Percentiles rank a stretch among this genome's conserved stretches.
Evolutionary conservation across 2,113 vertebrate genomes (phyloP).

Genomic region (Callospermophilus lateralis): DNA sequence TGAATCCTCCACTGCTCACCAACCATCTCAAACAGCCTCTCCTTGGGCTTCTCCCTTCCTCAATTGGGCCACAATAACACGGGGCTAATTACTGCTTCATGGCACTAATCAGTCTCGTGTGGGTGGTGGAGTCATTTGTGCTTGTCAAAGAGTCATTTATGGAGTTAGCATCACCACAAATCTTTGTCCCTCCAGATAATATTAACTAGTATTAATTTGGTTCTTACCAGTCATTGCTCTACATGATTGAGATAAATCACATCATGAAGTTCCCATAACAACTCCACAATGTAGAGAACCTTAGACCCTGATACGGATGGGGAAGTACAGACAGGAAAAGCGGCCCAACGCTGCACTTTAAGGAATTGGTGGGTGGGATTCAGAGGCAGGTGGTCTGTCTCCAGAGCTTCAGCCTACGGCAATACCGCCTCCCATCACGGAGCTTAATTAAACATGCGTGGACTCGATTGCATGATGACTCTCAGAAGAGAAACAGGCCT

Average conservation of each 20-base stretch:
- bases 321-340: not conserved
- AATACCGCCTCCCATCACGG: not conserved
- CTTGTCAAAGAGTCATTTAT: not conserved
- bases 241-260: not conserved
- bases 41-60: not conserved
- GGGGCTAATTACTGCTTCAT: not conserved
- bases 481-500: not conserved
- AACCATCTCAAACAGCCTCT: not conserved
- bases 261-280: not conserved
- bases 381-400: not conserved
- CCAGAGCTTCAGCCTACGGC: not conserved
- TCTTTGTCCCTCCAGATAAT: not conserved
- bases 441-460: not conserved
- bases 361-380: not conserved
- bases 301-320: not conserved
- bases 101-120: not conserved
- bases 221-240: slow-evolving; percentile 9
- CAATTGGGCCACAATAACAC: too few species aligned
- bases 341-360: not conserved
- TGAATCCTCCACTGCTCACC: not conserved
- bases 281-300: too few species aligned
- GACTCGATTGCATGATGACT: not conserved
- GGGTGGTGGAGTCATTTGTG: not conserved
- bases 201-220: not conserved
- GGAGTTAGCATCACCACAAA: not conserved